Evolutionary conservation across 1,140 invertebrate genomes (phyloP), one percentile per base, ranked within the genome.

Genomic region (Hypothenemus hampei): DNA sequence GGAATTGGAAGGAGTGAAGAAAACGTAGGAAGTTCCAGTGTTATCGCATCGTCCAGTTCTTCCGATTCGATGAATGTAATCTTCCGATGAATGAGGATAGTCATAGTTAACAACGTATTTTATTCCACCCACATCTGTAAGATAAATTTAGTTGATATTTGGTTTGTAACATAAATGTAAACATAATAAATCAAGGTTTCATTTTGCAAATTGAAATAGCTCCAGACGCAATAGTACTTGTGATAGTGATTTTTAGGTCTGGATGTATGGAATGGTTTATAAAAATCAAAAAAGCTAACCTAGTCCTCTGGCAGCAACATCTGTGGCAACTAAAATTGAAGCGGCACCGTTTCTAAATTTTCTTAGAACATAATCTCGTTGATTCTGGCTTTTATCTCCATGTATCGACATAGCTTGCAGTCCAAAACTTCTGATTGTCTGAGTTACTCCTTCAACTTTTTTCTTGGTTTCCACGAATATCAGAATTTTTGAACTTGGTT

Each of bases 71-170:
- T 99, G 97, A 66, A 99, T 94, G 72, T 99, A 99, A 75, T 99
- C 97, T 76, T 99, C 97, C 55, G 93, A 95, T 56, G 91, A 93
- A 71, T 91, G 91, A 43, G 97, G 96, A 76, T 97, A 99, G 76
- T 99, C 97, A 81, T 89, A 98, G 77, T 99, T 99, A 73, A 99
- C 94, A 45, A 99, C 97, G 82, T 91, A 97, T 75, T 96, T 97
- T 58, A 99, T 95, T 73, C 98, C 97, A 75, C 97, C 92, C 66
- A 99, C 96, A 86, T 99, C 96, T 98, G n/a, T n/a, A n/a, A n/a
- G n/a, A n/a, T n/a, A n/a, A n/a, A n/a, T n/a, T n/a, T n/a, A n/a
- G n/a, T n/a, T n/a, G n/a, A n/a, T n/a, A n/a, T n/a, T n/a, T n/a
- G n/a, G n/a, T n/a, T n/a, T n/a, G n/a, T n/a, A n/a, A n/a, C n/a